Base-by-base conservation (phyloP, 2,113 vertebrate genomes). In the Corythornis vintsioides region DNA sequence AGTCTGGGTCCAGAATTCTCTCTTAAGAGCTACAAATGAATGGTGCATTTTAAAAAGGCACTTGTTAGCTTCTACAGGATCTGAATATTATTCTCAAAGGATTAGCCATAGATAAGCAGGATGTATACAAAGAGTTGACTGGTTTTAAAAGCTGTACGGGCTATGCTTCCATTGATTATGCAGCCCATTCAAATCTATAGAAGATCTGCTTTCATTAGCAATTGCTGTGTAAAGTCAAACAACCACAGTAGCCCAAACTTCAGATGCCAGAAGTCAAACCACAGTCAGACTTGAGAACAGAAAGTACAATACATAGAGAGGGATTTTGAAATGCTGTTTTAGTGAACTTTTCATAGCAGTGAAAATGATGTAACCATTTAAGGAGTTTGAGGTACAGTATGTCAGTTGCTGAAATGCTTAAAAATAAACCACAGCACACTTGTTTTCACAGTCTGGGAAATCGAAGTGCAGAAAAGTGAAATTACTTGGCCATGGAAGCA, bases 341-440 rank as follows among this genome's bases (percentile, higher is more conserved):
- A 89, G 89, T 89, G 79, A 92, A 69, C 87, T 94, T 91, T 92
- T 93, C 52, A 28, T 42, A 71, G 87, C 56, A 91, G 52, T 86
- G 75, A 67, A 93, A 95, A 89, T 83, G 79, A 93, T 91, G 82
- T 74, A 93, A 74, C 69, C 64, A 56, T 89, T 73, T 89, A 77
- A 89, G 76, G 85, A 95, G 77, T 81, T 93, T 29, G 53, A 94
- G 69, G 69, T 92, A 71, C 87, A 91, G 43, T 35, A 56, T 77
- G 53, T 83, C 69, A 81, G 94, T 88, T 88, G 91, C 69, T 96
- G 91, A 96, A 93, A 77, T 88, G 60, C 89, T 93, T 76, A 74
- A 91, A 91, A 92, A 89, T 64, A 88, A 93, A 77, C 75, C 47
- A 26, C 85, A 78, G 61, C 48, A 35, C 31, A 11, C 64, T 83